Evolutionary conservation across 2,113 vertebrate genomes (phyloP), one percentile per base, ranked within the genome.

Genomic region (Pangasianodon gigas): DNA sequence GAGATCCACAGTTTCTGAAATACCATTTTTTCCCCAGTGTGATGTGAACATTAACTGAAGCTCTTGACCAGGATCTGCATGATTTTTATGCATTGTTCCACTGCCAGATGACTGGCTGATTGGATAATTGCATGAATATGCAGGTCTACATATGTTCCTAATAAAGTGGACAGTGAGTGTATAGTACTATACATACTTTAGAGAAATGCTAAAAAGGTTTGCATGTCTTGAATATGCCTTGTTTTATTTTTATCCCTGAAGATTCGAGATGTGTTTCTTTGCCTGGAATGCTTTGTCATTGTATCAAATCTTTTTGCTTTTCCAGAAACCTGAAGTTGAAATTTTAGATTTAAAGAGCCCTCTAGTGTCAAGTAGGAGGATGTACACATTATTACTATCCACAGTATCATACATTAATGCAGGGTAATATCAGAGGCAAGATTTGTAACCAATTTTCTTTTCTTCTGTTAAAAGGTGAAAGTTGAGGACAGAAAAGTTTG

Each of bases 401-500:
- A 14, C 16, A 6, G 3, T 77, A 79, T 48, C 0, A 5, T 79
- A 75, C 24, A 46, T 46, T 21, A 1, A 41, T 7, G 32, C 9
- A 46, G 37, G 41, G 21, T 77, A 24, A 18, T 19, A 41, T 18
- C 32, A 74, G 41, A 41, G 6, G 6, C 32, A 74, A 74, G 65
- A 67, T 67, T 67, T 67, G 29, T 14, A 67, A 32, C 29, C 16
- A 14, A 14, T 71, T 37, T 16, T 71, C 4, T 29, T n/a, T 11
- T 62, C 24, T 62, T 62, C 60, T 62, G 32, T 52, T 81, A 48
- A 48, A 79, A 32, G 54, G 18, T 58, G 74, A 96, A 95, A 93
- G 26, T 65, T 65, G 60, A 65, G 60, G 60, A 11, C 26, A 29
- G 26, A 65, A 65, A 65, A 24, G 97, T 98, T 54, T 95, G 95